These are phyloP conservation scores for Pseudanteris insignis DNA, from an alignment of 2,888 invertebrate genomes.

Conservation along the genomic window DNA sequence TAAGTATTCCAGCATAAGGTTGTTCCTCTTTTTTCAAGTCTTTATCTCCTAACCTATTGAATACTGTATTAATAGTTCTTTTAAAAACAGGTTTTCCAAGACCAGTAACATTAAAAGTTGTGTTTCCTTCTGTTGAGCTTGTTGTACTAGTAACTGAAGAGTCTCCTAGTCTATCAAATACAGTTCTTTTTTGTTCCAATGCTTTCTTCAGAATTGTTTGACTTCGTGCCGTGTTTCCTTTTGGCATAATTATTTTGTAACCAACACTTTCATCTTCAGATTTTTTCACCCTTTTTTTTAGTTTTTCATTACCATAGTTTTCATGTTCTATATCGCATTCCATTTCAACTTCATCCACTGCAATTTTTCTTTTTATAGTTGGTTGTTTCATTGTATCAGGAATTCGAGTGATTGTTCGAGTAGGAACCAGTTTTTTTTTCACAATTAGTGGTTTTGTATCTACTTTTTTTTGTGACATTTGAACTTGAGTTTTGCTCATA, in stretches of 20 bases:
- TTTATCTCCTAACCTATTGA: conserved; percentile 63
- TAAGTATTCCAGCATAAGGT: conserved; percentile 52
- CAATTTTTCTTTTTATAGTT: conserved; percentile 54
- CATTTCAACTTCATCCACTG: conserved; percentile 44
- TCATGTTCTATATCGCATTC: conserved; percentile 48
- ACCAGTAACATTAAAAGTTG: conserved; percentile 63
- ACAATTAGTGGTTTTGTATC: conserved; percentile 39
- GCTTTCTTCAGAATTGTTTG: conserved; percentile 63
- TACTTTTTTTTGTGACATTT: conserved; percentile 47
- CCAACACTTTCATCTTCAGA: conserved; percentile 64
- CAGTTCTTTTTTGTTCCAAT: conserved; percentile 63
- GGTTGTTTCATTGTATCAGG: conserved; percentile 37
- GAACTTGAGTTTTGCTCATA: conserved; percentile 48
- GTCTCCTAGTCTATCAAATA: conserved; percentile 69
- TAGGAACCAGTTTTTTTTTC: conserved; percentile 48
- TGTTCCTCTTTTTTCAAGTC: conserved; percentile 52
- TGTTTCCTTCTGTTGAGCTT: conserved; percentile 48
- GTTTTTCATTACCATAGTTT: conserved; percentile 33
- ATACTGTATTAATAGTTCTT: conserved; percentile 57
- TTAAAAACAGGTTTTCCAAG: conserved; percentile 59
- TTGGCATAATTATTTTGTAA: conserved; percentile 68
- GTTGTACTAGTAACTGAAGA: conserved; percentile 67
- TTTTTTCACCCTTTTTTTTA: conserved; percentile 34
- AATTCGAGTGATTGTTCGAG: conserved; percentile 44
- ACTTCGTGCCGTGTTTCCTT: conserved; percentile 64